phyloP scores from a whole-genome alignment of 2,888 invertebrate genomes.

The Ctenicera cuprea region DNA sequence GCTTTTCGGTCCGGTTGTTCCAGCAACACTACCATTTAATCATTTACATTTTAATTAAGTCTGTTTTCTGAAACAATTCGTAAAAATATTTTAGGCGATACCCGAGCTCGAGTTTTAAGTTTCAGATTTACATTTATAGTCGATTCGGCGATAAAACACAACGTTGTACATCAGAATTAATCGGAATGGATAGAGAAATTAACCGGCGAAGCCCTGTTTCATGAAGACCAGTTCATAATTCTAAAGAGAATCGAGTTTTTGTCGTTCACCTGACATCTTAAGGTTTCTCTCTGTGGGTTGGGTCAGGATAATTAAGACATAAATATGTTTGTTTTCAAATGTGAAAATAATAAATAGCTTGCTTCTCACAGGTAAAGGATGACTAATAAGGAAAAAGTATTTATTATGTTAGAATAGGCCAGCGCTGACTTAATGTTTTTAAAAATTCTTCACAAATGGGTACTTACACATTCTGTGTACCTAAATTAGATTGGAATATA shows the following conservation, averaged over 20 bases:
- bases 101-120: background rate
- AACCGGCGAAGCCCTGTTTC: constrained; percentile 4
- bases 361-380: background rate
- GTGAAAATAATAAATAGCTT: constrained; percentile 7
- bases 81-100: background rate
- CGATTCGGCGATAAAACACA: background rate
- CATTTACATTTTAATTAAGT: constrained; percentile 28
- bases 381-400: background rate
- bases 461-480: no score
- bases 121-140: background rate
- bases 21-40: background rate
- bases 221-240: constrained; percentile 18
- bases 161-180: background rate
- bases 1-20: constrained; percentile 5
- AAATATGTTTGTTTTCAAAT: constrained; percentile 12
- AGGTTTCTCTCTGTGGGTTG: background rate
- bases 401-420: no score
- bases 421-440: no score
- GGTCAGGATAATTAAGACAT: constrained; percentile 23
- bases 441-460: no score
- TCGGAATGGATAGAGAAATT: constrained; percentile 1
- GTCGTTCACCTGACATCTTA: background rate
- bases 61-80: constrained; percentile 5
- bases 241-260: constrained; percentile 13
- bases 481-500: no score